Evolutionary conservation across 2,113 vertebrate species (phyloP).

Genomic region (Pedetes capensis): DNA sequence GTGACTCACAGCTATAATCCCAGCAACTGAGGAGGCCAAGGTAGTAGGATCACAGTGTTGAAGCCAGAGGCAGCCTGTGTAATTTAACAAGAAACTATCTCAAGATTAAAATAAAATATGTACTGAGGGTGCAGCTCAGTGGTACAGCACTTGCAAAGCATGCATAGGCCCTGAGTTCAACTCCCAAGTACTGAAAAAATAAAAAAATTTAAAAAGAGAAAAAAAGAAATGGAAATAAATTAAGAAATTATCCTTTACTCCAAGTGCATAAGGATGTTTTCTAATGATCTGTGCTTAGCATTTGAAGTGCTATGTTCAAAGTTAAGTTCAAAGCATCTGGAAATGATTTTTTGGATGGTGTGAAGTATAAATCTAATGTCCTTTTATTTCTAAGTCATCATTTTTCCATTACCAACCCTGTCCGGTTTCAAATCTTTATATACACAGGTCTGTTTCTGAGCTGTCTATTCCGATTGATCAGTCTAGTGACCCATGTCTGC

Average conservation of each 20-base stretch:
- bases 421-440: not conserved
- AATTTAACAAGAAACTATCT: too few relatives aligned
- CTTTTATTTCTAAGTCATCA: not conserved
- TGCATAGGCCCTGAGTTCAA: too few relatives aligned
- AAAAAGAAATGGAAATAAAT: too few relatives aligned
- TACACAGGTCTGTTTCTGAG: not conserved
- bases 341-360: not conserved
- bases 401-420: not conserved
- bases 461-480: not conserved
- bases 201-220: too few relatives aligned
- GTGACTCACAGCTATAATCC: too few relatives aligned
- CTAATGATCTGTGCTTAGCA: not conserved
- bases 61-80: too few relatives aligned
- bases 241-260: not conserved
- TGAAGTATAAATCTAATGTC: not conserved
- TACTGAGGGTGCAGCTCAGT: too few relatives aligned
- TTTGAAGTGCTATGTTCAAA: not conserved
- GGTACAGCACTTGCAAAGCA: too few relatives aligned
- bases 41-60: too few relatives aligned
- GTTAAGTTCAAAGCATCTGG: not conserved
- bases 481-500: not conserved
- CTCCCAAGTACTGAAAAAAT: too few relatives aligned
- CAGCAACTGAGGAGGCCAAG: too few relatives aligned
- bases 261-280: not conserved
- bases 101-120: too few relatives aligned